phyloP scores from a whole-genome alignment of 1,140 invertebrate species.

The Tetramorium parvispinum region DNA sequence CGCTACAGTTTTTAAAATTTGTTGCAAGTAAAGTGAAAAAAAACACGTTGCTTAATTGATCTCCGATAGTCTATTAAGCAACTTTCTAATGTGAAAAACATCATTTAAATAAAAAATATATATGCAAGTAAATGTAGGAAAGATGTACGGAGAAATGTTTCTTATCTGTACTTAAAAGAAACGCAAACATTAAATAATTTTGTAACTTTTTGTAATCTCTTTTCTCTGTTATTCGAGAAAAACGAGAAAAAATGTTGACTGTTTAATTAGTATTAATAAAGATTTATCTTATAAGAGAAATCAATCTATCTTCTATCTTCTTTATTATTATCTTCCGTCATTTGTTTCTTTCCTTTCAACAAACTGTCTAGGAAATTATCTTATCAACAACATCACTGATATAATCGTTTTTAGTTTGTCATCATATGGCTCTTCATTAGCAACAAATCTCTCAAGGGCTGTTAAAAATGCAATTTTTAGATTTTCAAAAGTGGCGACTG shows the following conservation, averaged over 20 bases:
- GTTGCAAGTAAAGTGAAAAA: background rate
- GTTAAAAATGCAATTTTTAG: background rate
- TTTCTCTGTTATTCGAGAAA: no score
- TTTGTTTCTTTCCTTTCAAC: background rate
- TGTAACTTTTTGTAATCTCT: background rate
- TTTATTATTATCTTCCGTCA: background rate
- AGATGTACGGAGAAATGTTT: background rate
- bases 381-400: background rate
- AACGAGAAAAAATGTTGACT: background rate
- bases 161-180: background rate
- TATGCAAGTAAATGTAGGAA: conserved; percentile 6
- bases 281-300: background rate
- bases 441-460: background rate
- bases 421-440: background rate
- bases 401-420: background rate
- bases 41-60: background rate
- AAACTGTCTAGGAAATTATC: background rate
- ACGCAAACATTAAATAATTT: background rate
- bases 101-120: background rate
- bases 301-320: background rate
- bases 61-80: background rate
- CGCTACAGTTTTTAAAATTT: conserved; percentile 3
- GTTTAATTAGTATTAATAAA: background rate
- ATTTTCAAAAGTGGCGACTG: background rate
- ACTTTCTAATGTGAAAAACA: background rate